Base-by-base conservation (phyloP, 2,888 invertebrate species). In the Blastobasis lacticolella region DNA sequence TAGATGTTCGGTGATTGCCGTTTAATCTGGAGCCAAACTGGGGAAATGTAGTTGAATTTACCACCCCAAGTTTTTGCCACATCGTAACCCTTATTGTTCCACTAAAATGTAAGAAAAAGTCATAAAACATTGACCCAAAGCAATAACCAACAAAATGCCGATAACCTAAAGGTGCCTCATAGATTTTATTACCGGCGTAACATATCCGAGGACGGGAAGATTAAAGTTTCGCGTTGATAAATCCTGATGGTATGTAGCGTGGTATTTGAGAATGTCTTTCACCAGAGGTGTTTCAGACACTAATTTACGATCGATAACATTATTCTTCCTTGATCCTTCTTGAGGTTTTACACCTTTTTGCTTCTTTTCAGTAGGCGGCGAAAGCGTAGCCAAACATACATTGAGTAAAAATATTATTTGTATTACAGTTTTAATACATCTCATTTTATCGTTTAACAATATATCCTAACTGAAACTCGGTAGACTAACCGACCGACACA, bases 51-150 rank as follows among this genome's bases (percentile, higher is more conserved):
- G 49, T 95, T 93, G 65, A 98, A 95, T 79, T 98, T 98, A 45
- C 93, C 91, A 7, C 92, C 94, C 89, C 97, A 97, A 51, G 90
- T 91, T 81, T 97, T 97, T 0, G 97, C 96, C 48, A 97, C 91
- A 78, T 97, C 95, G 80, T 97, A 97, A 0, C 98, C 98, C 82
- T 95, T 95, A 59, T 90, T 93, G 73, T 98, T 98, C 98, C 98
- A 98, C 97, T 98, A 73, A 40, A 49, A 46, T 9, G 4, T 23
- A 23, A 40, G 40, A 9, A 8, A 41, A 49, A 37, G 1, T n/a
- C n/a, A 41, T 9, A 36, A 10, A 42, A 38, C 40, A 23, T 23
- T 23, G 23, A 23, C 23, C 23, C 23, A 23, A 23, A 23, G 2
- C 23, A 2, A 23, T 1, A 1, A 23, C 23, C 1, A 23, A 23